Evolutionary conservation across 2,888 invertebrate genomes (phyloP), one percentile per base, ranked within the genome.

Genomic region (Athripsodes cinereus): DNA sequence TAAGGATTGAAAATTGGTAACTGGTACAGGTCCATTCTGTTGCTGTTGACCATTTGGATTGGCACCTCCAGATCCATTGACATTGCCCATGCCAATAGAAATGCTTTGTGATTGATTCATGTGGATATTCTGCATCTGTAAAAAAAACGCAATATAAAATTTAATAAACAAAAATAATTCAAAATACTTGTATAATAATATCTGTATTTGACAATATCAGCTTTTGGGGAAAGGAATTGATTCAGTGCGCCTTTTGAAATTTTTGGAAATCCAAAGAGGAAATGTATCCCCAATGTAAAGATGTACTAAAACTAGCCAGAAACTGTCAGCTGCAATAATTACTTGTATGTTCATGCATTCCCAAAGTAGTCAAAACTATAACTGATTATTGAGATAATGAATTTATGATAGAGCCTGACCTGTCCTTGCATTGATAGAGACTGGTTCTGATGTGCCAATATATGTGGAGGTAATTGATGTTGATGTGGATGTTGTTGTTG

Each of bases 21-120:
- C 58, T 64, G 66, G 64, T 16, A 40, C 16, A 67, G 65, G 44
- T 68, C 68, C 69, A 71, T 71, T 60, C 72, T 71, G 55, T 70
- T 66, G 63, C 69, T 69, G 70, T 66, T 60, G 70, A 16, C 50
- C 55, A 49, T 52, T 58, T 16, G 34, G 52, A 3, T 53, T 57
- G 20, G 48, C 13, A 11, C 40, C 31, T 11, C 26, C 52, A 16
- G 52, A 55, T 50, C 51, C 61, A 22, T 56, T 54, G 35, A 57
- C 57, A 61, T 60, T 57, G 16, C 13, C 13, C n/a, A 52, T 53
- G 10, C 47, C 48, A 70, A 85, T 78, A 19, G 83, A 80, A 71
- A 85, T 78, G 65, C 83, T 82, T 67, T 86, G 86, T 3, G 82
- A 81, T 70, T 87, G 87, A 66, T 80, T 81, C 85, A 87, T 85